phyloP scores from a whole-genome alignment of 1,140 invertebrate genomes.

The Zaprionus davidi region DNA sequence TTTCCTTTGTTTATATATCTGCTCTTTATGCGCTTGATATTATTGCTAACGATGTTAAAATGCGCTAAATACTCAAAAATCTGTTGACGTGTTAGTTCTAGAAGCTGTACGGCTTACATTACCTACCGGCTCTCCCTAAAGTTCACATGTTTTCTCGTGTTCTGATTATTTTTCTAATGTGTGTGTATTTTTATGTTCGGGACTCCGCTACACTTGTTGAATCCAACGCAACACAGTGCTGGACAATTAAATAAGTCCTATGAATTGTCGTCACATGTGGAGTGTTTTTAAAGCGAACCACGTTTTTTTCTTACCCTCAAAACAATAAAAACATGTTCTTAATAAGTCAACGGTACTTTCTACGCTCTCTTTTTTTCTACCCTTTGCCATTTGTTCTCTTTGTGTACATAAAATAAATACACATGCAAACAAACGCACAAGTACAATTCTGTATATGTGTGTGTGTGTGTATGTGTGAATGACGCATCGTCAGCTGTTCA shows the following conservation, averaged over 20 bases:
- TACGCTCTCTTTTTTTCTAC: slow-evolving; percentile 24
- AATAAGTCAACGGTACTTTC: not conserved
- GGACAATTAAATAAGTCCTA: not conserved
- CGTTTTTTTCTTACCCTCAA: not conserved
- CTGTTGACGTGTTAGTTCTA: slow-evolving; percentile 36
- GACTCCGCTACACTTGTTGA: slow-evolving; percentile 43
- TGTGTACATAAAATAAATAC: slow-evolving; percentile 18
- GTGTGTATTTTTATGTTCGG: not conserved
- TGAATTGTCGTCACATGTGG: not conserved
- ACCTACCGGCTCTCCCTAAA: not conserved
- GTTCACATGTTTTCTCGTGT: not conserved
- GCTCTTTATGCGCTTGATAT: not conserved
- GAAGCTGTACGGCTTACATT: not conserved
- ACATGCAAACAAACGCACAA: not conserved
- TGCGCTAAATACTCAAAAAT: slow-evolving; percentile 4
- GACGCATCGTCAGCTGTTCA: slow-evolving; percentile 79
- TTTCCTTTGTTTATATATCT: slow-evolving; percentile 31
- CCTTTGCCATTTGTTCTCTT: slow-evolving; percentile 43
- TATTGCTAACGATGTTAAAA: slow-evolving; percentile 17
- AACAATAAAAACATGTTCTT: not conserved
- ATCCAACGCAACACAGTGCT: not conserved
- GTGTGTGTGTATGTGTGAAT: slow-evolving; percentile 52
- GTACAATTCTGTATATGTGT: not conserved
- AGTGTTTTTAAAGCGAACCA: not conserved
- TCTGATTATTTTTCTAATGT: slow-evolving; percentile 7